Base-by-base conservation (phyloP, 2,888 invertebrate genomes). In the Vanessa cardui region DNA sequence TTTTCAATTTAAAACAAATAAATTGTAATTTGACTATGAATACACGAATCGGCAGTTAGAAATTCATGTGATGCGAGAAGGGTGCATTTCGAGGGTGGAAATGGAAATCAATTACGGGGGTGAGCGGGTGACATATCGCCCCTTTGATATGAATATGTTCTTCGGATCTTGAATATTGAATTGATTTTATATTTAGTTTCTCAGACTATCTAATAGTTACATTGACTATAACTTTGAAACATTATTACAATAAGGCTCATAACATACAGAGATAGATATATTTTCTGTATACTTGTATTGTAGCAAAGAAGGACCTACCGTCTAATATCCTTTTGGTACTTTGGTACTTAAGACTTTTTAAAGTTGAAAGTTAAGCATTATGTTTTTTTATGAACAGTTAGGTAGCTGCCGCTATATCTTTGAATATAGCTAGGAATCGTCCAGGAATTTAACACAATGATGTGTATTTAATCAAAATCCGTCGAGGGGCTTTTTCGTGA, bases 71-170 rank as follows among this genome's bases (percentile, higher is more conserved):
- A 52, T 54, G 20, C 39, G 39, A 39, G 39, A 12, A 39, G 64
- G 58, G 58, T 64, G 64, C 50, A 58, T 15, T 54, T 54, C 26
- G 44, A 58, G 64, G 50, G 64, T 58, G 49, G 49, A 58, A 64
- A 64, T 58, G 49, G 49, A 58, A 64, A 64, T 64, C 58, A 64
- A 64, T 64, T 58, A 58, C 18, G 15, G 20, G 45, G 64, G 64
- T 18, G 50, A 54, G 31, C 31, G 54, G 54, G 58, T 21, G 50
- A 21, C 64, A 46, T 39, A 39, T 46, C 7, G 45, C 58, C 46
- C 44, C 49, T 26, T 58, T 44, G 64, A 58, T 58, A 58, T 50
- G 58, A 58, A 50, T 64, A 64, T 50, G 58, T 64, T 64, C 33
- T 33, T 54, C 31, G n/a, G 20, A 54, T 54, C 26, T 31, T 54